Evolutionary conservation across 23 tunicate genomes (phyloP).

Genomic region (Diplosoma virens): DNA sequence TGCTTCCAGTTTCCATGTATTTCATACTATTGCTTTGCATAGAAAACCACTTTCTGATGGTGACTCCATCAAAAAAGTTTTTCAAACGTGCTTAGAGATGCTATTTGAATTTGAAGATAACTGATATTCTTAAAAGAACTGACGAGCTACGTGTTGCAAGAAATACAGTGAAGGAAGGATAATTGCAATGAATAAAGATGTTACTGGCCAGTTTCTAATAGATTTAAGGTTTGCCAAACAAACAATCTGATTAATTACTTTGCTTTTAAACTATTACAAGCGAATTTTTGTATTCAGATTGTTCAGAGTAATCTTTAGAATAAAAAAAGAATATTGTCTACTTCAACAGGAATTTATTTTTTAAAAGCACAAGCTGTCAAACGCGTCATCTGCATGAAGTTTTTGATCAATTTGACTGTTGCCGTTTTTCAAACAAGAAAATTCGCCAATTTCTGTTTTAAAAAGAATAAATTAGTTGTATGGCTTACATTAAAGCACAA

Average conservation of each 20-base stretch:
- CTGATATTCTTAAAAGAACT: conserved; percentile 33
- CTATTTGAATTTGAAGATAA: conserved; percentile 32
- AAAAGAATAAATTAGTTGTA: too few species aligned
- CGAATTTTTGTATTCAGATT: too few species aligned
- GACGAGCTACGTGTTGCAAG: conserved; percentile 33
- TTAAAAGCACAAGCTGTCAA: too few species aligned
- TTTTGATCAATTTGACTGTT: too few species aligned
- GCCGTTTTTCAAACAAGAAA: too few species aligned
- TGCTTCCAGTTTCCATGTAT: conserved; percentile 29
- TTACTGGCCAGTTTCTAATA: neutral
- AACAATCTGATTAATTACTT: neutral
- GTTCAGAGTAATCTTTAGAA: too few species aligned
- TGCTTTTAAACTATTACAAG: too few species aligned
- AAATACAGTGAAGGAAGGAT: conserved; percentile 34
- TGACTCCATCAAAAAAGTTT: conserved; percentile 33
- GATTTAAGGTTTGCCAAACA: neutral
- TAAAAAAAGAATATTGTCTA: too few species aligned
- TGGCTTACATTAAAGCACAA: too few species aligned
- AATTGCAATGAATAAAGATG: conserved; percentile 17
- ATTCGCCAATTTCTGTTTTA: too few species aligned
- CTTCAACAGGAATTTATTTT: too few species aligned
- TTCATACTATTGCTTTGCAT: conserved; percentile 44
- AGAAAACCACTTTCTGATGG: conserved; percentile 53
- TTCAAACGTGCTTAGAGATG: conserved; percentile 16
- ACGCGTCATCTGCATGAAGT: too few species aligned